Base-by-base conservation (phyloP, 2,888 invertebrate genomes). In the Calameuta idolon region DNA sequence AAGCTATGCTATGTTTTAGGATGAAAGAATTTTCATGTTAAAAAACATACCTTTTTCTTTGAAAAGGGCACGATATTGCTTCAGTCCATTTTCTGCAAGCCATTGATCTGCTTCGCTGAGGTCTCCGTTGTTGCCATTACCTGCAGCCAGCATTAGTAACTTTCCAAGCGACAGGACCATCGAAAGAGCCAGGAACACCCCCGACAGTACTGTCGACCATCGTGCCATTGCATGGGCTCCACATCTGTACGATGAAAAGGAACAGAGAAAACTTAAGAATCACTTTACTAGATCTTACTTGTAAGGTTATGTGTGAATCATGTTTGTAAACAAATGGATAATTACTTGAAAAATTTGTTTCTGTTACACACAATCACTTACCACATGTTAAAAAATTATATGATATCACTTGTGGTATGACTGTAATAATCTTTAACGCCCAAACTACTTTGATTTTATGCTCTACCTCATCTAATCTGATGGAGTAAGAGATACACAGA, bases 21-120 rank as follows among this genome's bases (percentile, higher is more conserved):
- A 55, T 55, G 9, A 2, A 55, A 23, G 9, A 23, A 55, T 23
- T 55, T 55, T 31, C 9, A 71, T 71, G 3, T 31, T 71, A 30
- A 31, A 2, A 23, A 0, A 30, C 94, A 93, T 92, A 96, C 97
- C 96, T 92, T 94, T 94, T 87, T 95, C 94, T 85, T 92, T 93
- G 90, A 96, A 96, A 40, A 96, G 91, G 83, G 94, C 93, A 87
- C 95, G 94, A 89, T 95, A 95, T 82, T 95, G 93, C 55, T 94
- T 93, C 81, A 96, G 93, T 83, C 95, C 94, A 89, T 95, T 96
- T 89, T 96, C 94, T 79, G 95, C 94, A 82, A 96, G 92, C 96
- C 96, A 97, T 88, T 94, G 93, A 86, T 96, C 95, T 78, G 96
- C 95, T 91, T 95, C 94, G 69, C 93, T 93, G 84, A 92, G 92